A percentile compares a stretch with the other conserved stretches of the same genome.
Conservation (phyloP, 2,113 vertebrate species). For the Gadus macrocephalus region DNA sequence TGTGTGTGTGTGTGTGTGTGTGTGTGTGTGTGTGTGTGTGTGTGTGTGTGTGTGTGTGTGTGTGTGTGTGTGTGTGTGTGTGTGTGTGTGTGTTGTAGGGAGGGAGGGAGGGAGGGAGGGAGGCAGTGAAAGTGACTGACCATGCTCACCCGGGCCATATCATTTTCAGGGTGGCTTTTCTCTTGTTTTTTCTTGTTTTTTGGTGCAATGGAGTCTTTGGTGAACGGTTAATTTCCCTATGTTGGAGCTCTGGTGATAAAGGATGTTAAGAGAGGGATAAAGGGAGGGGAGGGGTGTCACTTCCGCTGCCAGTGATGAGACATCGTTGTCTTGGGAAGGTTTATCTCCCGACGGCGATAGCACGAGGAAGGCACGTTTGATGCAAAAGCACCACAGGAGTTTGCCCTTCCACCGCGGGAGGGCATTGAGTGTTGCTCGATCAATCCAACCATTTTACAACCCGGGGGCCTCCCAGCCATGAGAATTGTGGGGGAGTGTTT, state of each 20-base stretch:
- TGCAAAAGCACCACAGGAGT: constrained; percentile 56
- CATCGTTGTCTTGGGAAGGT: constrained; percentile 59
- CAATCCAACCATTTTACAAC: constrained; percentile 72
- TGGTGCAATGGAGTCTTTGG: constrained; percentile 35
- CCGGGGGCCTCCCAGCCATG: constrained; percentile 51
- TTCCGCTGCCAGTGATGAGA: constrained; percentile 50
- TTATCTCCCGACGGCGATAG: constrained; percentile 58
- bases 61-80: not conserved
- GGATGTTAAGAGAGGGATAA: not conserved
- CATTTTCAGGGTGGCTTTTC: constrained; percentile 47
- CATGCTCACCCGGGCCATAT: constrained; percentile 4
- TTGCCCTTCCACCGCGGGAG: constrained; percentile 64
- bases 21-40: no score
- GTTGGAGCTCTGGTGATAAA: constrained; percentile 54
- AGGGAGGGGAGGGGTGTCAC: no score
- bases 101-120: not conserved
- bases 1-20: not conserved
- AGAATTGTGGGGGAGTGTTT: constrained; percentile 71
- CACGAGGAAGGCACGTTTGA: constrained; percentile 58
- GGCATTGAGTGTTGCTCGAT: constrained; percentile 69
- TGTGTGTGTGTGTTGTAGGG: not conserved
- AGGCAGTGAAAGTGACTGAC: constrained; percentile 15
- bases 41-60: constrained; percentile 1
- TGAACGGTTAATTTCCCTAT: constrained; percentile 68
- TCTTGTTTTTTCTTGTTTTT: constrained; percentile 39